A percentile compares a stretch with the other conserved stretches of the same genome.
phyloP scores from a whole-genome alignment of 2,888 invertebrate genomes.

The Phymatocera aterrima region DNA sequence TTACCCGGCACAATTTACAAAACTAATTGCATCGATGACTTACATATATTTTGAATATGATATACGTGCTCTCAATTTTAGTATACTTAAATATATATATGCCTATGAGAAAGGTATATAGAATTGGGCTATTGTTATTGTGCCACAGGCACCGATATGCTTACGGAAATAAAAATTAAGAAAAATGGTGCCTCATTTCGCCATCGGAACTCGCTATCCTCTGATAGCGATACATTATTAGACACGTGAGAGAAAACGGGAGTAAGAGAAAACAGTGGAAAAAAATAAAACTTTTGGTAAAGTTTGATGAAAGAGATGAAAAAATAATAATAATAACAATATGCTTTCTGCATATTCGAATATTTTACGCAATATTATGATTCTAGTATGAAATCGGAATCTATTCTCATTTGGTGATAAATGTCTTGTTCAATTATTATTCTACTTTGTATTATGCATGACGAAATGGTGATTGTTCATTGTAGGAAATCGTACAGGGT shows the following conservation, averaged over 20 bases:
- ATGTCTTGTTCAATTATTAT: not conserved
- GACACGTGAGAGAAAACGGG: not conserved
- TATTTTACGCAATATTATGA: not conserved
- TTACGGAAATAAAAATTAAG: no score
- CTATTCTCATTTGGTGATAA: not conserved
- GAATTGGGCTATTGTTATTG: not conserved
- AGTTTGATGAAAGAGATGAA: not conserved
- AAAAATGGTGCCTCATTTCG: slow-evolving; percentile 16
- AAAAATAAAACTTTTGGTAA: not conserved
- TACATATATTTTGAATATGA: not conserved
- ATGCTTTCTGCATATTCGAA: no score
- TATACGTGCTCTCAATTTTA: slow-evolving; percentile 6
- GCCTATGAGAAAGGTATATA: no score
- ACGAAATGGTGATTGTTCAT: slow-evolving; percentile 19
- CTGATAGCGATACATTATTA: not conserved
- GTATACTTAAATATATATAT: not conserved
- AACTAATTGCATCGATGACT: not conserved
- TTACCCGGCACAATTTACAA: not conserved
- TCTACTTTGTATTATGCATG: not conserved
- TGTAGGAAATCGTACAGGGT: no score
- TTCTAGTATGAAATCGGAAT: not conserved
- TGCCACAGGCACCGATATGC: not conserved
- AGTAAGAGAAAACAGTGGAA: not conserved
- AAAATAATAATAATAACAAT: not conserved
- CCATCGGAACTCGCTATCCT: not conserved